These are phyloP conservation scores for Conus betulinus DNA, from an alignment of 1,140 invertebrate species.

Conservation along the genomic window DNA sequence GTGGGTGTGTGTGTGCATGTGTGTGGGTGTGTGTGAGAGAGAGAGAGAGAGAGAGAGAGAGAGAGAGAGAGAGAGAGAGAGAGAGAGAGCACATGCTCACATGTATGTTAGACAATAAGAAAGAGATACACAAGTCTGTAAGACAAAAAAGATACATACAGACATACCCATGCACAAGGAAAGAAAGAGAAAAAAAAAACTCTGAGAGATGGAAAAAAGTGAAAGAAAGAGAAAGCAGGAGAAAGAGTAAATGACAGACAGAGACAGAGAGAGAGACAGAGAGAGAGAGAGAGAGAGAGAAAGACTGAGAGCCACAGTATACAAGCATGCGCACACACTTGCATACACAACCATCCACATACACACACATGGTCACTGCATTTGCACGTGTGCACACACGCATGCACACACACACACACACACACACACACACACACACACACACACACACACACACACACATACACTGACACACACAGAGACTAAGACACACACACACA, in stretches of 20 bases:
- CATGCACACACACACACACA: not conserved
- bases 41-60: no score
- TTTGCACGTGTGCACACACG: slow-evolving; percentile 7
- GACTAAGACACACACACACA: no score
- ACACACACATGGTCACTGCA: no score
- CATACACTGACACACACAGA: no score
- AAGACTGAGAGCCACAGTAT: not conserved
- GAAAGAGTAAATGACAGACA: not conserved
- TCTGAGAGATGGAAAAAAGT: not conserved
- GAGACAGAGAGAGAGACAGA: not conserved
- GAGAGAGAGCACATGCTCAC: no score
- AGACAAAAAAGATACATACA: no score
- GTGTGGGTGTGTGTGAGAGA: no score
- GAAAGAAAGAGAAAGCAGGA: not conserved
- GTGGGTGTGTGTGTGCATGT: no score
- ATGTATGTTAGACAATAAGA: no score
- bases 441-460: slow-evolving; percentile 9
- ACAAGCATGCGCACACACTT: not conserved
- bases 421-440: not conserved
- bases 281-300: slow-evolving; percentile 2
- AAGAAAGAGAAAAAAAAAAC: not conserved
- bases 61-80: no score
- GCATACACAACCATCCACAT: not conserved
- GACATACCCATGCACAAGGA: no score
- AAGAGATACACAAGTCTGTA: no score